A percentile compares a stretch with the other conserved stretches of the same genome.
Conservation (phyloP, 2,888 invertebrate genomes). For the Keiferia lycopersicella region DNA sequence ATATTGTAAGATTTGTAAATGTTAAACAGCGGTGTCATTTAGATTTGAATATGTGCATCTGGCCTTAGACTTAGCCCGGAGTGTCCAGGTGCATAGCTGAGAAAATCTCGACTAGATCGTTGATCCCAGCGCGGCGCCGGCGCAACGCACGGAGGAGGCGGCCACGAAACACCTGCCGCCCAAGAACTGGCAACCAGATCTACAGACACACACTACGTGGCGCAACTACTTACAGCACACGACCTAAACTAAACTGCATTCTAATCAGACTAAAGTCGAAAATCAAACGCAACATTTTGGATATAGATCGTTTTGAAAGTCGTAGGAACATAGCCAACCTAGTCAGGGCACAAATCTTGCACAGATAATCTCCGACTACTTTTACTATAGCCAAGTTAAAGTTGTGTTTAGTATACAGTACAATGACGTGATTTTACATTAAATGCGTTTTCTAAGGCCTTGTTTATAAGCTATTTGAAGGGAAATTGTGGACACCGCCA, state of each 20-base stretch:
- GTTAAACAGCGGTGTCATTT: not conserved
- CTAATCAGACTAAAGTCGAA: conserved; percentile 42
- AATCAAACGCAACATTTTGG: not conserved
- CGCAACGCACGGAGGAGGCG: conserved; percentile 73
- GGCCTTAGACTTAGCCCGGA: conserved; percentile 14
- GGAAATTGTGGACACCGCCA: not conserved
- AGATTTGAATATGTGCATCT: conserved; percentile 1
- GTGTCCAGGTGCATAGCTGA: conserved; percentile 21
- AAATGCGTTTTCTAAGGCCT: conserved; percentile 39
- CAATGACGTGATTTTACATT: conserved; percentile 55
- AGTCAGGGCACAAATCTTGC: conserved; percentile 73
- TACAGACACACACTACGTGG: conserved; percentile 34
- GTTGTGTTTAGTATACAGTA: conserved; percentile 56
- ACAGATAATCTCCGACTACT: conserved; percentile 72
- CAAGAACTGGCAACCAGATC: conserved; percentile 74
- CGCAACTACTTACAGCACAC: conserved; percentile 40
- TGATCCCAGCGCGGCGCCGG: conserved; percentile 67
- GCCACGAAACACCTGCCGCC: conserved; percentile 78
- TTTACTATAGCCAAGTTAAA: conserved; percentile 64
- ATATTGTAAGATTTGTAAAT: no score
- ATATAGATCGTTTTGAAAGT: conserved; percentile 30
- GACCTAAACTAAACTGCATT: conserved; percentile 49
- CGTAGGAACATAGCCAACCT: conserved; percentile 54
- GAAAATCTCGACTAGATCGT: conserved; percentile 20
- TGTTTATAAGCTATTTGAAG: conserved; percentile 29